Percentiles rank a stretch among this genome's conserved stretches.
Conservation (phyloP, 2,888 invertebrate genomes). For the Drosophila ustulata region DNA sequence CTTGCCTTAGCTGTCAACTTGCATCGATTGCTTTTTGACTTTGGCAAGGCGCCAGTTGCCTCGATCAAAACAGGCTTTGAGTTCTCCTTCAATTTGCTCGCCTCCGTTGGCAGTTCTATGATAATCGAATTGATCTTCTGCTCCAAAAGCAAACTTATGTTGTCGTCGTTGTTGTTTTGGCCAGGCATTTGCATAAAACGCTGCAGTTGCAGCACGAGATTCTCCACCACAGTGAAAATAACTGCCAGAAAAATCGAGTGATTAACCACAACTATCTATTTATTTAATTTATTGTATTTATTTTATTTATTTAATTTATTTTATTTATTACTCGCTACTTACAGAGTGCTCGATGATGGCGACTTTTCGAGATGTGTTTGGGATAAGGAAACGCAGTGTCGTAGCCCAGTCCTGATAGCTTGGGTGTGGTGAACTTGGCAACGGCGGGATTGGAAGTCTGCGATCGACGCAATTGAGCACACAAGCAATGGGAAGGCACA, state of each 20-base stretch:
- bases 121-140: not conserved
- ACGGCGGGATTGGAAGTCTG: not conserved
- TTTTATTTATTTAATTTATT: too few species aligned
- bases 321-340: too few species aligned
- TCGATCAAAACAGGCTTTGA: not conserved
- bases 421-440: constrained; percentile 33
- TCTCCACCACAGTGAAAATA: constrained; percentile 48
- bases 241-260: constrained; percentile 10
- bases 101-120: not conserved
- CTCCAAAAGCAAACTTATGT: not conserved
- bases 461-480: not conserved
- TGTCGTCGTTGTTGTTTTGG: not conserved
- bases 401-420: constrained; percentile 39
- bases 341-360: constrained; percentile 42
- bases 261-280: too few species aligned
- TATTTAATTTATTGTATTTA: too few species aligned
- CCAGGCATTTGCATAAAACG: not conserved
- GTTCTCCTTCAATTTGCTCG: not conserved
- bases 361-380: constrained; percentile 16
- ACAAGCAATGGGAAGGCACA: not conserved
- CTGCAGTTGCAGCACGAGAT: constrained; percentile 36
- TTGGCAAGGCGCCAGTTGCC: constrained; percentile 43
- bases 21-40: constrained; percentile 5
- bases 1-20: not conserved
- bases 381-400: constrained; percentile 56